phyloP scores from a whole-genome alignment of 2,888 invertebrate species.

The Drosophila prostipennis region DNA sequence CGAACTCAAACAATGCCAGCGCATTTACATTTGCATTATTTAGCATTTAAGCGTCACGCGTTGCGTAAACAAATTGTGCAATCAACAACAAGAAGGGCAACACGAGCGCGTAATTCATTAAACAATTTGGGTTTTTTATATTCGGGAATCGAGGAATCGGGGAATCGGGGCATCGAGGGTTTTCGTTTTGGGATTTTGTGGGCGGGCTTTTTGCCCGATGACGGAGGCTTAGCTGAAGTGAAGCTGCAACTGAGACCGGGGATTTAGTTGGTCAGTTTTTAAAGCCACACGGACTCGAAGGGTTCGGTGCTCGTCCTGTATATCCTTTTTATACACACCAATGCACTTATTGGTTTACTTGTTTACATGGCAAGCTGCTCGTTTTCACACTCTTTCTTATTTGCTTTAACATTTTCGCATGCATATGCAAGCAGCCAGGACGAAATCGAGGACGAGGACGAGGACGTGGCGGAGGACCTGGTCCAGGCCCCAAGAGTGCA shows the following conservation, averaged over 20 bases:
- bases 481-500: conserved; percentile 41
- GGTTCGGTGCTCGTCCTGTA: conserved; percentile 25
- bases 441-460: conserved; percentile 18
- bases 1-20: conserved; percentile 62
- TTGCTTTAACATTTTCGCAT: conserved; percentile 79
- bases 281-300: conserved; percentile 47
- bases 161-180: neutral
- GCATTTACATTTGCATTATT: conserved; percentile 79
- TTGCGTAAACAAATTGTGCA: conserved; percentile 79
- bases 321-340: conserved; percentile 41
- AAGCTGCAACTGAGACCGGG: conserved; percentile 47
- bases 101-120: conserved; percentile 70
- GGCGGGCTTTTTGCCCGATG: conserved; percentile 15
- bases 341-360: conserved; percentile 78
- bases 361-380: conserved; percentile 80
- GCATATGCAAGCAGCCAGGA: conserved; percentile 75
- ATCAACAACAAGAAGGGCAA: conserved; percentile 49
- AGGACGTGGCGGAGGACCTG: conserved; percentile 14
- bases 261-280: conserved; percentile 55
- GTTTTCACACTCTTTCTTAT: conserved; percentile 80
- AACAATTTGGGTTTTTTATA: conserved; percentile 52
- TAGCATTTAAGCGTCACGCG: conserved; percentile 80
- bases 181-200: conserved; percentile 1
- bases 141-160: neutral
- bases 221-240: conserved; percentile 20